Evolutionary conservation across 2,888 invertebrate species (phyloP).

Genomic region (Ferrisia virgata): DNA sequence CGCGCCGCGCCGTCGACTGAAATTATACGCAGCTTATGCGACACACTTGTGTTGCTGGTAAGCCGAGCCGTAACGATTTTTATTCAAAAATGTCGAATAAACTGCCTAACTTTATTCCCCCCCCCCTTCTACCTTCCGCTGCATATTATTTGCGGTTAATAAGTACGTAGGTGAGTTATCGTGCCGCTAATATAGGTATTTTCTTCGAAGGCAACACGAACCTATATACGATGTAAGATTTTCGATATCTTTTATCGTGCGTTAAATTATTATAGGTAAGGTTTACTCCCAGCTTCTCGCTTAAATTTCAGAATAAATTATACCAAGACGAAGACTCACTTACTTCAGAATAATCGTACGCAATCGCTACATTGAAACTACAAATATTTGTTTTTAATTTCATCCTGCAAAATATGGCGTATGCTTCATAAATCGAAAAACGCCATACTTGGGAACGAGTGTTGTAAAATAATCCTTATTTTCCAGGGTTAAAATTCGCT

Average conservation of each 20-base stretch:
- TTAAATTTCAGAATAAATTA: not conserved
- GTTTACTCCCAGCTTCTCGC: not conserved
- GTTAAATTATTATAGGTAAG: too few relatives aligned
- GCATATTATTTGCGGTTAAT: not conserved
- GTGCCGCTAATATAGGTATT: not conserved
- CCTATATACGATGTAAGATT: not conserved
- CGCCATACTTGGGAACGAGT: not conserved
- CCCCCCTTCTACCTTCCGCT: not conserved
- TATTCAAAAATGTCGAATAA: conserved; percentile 22
- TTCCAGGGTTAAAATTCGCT: not conserved
- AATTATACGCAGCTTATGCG: conserved; percentile 6
- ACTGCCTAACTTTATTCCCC: not conserved
- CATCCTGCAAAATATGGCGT: not conserved
- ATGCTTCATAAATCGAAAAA: not conserved
- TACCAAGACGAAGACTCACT: too few relatives aligned
- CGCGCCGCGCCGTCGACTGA: not conserved
- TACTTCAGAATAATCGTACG: not conserved
- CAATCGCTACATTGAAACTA: not conserved
- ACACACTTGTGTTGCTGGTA: not conserved
- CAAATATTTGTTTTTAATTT: conserved; percentile 9
- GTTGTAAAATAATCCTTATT: not conserved
- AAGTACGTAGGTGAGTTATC: not conserved
- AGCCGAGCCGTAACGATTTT: not conserved
- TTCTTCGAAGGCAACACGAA: not conserved
- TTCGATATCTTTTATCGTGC: not conserved